These are phyloP conservation scores for Eulacestoma nigropectus DNA, from an alignment of 2,113 vertebrate species.

Conservation along the genomic window DNA sequence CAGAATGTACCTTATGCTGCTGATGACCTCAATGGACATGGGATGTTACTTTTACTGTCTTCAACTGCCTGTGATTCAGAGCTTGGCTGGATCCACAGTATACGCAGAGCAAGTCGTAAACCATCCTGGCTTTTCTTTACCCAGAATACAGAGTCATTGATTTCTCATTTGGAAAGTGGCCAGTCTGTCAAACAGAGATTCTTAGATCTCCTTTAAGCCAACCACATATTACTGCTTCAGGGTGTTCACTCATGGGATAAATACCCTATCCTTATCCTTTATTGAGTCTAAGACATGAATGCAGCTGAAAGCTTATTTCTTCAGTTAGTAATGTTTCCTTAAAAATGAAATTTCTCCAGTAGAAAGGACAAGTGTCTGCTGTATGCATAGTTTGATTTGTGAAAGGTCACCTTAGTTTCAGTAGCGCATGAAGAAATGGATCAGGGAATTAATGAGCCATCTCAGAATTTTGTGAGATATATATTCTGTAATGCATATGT, in stretches of 20 bases:
- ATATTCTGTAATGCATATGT: constrained; percentile 29
- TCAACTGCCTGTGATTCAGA: constrained; percentile 2
- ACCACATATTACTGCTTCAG: not conserved
- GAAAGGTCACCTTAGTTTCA: constrained; percentile 52
- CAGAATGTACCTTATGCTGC: not conserved
- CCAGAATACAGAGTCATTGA: constrained; percentile 34
- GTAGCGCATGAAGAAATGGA: constrained; percentile 44
- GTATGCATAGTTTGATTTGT: constrained; percentile 12
- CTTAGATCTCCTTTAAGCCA: not conserved
- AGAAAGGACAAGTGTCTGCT: not conserved
- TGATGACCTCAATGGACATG: not conserved
- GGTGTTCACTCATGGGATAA: constrained; percentile 11
- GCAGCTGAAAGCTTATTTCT: constrained; percentile 17
- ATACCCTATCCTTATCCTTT: not conserved
- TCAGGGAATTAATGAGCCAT: constrained; percentile 45
- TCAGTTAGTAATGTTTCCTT: not conserved
- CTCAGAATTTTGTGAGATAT: constrained; percentile 22
- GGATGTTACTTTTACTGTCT: constrained; percentile 8
- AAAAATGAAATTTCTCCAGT: constrained; percentile 20
- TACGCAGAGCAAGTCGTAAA: constrained; percentile 33
- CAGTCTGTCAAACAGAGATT: not conserved
- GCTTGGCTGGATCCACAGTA: not conserved
- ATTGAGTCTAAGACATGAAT: constrained; percentile 3
- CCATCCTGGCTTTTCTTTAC: constrained; percentile 7
- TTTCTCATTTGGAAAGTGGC: constrained; percentile 27